Evolutionary conservation across 2,113 vertebrate species (phyloP).

Genomic region (Junco hyemalis): DNA sequence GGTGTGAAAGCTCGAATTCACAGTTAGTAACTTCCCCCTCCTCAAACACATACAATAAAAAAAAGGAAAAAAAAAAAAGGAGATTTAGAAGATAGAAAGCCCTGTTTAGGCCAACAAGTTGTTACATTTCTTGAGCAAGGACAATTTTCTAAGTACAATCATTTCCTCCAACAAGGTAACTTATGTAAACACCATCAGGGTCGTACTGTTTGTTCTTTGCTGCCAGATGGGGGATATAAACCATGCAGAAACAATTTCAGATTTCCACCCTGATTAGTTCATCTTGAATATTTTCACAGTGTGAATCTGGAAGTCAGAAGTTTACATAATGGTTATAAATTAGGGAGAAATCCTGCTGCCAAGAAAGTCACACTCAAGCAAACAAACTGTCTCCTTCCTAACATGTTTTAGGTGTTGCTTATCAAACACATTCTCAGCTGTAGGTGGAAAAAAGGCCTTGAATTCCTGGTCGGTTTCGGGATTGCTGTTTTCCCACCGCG

Average conservation of each 20-base stretch:
- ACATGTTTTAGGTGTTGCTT: conserved; percentile 64
- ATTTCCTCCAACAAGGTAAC: conserved; percentile 62
- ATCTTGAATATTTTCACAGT: conserved; percentile 64
- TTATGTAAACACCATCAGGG: conserved; percentile 54
- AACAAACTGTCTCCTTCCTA: conserved; percentile 60
- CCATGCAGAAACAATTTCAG: conserved; percentile 66
- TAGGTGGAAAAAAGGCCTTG: conserved; percentile 46
- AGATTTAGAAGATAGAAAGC: conserved; percentile 15
- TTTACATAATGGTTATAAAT: conserved; percentile 64
- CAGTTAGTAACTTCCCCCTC: background rate
- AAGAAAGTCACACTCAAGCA: conserved; percentile 50
- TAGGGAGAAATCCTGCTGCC: conserved; percentile 52
- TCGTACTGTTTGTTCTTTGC: conserved; percentile 49
- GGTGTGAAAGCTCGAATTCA: conserved; percentile 17
- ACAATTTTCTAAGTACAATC: conserved; percentile 44
- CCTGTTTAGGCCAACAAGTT: conserved; percentile 5
- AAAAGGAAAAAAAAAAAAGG: too few relatives aligned
- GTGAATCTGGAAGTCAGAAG: conserved; percentile 63
- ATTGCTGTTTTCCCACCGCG: background rate
- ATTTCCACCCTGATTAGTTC: conserved; percentile 67
- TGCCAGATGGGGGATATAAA: conserved; percentile 63
- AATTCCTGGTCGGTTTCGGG: background rate
- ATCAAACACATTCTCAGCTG: conserved; percentile 55
- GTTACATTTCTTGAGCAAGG: conserved; percentile 13
- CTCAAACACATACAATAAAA: background rate